Percentiles rank a stretch among this genome's conserved stretches.
These are phyloP conservation scores for Euplexia lucipara DNA, from an alignment of 2,888 invertebrate genomes.

Conservation along the genomic window DNA sequence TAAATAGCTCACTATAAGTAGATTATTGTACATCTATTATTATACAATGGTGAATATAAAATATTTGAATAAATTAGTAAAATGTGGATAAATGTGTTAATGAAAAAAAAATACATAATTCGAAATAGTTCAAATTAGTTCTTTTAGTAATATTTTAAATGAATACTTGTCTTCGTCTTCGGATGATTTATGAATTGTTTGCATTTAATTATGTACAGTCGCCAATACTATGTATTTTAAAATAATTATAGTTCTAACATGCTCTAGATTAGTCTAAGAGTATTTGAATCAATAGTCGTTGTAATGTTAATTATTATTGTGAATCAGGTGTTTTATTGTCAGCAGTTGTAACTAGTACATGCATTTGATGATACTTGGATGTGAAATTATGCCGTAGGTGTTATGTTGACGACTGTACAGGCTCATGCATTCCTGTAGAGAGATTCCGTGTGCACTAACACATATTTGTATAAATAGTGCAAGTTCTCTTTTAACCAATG, in stretches of 20 bases:
- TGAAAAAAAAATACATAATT: slow-evolving; percentile 65
- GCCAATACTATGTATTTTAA: slow-evolving; percentile 53
- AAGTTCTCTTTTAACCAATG: slow-evolving; percentile 91
- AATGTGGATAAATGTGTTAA: slow-evolving; percentile 77
- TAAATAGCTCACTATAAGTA: slow-evolving; percentile 85
- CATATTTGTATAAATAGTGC: slow-evolving; percentile 75
- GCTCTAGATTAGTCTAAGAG: slow-evolving; percentile 23
- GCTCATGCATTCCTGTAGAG: slow-evolving; percentile 80
- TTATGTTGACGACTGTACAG: slow-evolving; percentile 70
- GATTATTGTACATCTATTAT: slow-evolving; percentile 79
- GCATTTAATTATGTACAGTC: slow-evolving; percentile 80
- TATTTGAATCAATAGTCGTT: slow-evolving; percentile 47
- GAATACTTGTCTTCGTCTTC: slow-evolving; percentile 68
- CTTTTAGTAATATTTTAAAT: slow-evolving; percentile 73
- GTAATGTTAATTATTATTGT: slow-evolving; percentile 52
- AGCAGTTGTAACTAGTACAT: slow-evolving; percentile 51
- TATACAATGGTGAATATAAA: slow-evolving; percentile 72
- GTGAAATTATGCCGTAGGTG: slow-evolving; percentile 43
- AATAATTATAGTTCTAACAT: slow-evolving; percentile 35
- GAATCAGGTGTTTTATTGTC: slow-evolving; percentile 53
- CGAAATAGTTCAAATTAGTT: slow-evolving; percentile 85
- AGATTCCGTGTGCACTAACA: slow-evolving; percentile 67
- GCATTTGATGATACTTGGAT: slow-evolving; percentile 41
- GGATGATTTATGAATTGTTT: slow-evolving; percentile 65
- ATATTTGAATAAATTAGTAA: slow-evolving; percentile 77